Evolutionary conservation across 2,888 invertebrate genomes (phyloP), one percentile per base, ranked within the genome.

Genomic region (Mylabris sibirica): DNA sequence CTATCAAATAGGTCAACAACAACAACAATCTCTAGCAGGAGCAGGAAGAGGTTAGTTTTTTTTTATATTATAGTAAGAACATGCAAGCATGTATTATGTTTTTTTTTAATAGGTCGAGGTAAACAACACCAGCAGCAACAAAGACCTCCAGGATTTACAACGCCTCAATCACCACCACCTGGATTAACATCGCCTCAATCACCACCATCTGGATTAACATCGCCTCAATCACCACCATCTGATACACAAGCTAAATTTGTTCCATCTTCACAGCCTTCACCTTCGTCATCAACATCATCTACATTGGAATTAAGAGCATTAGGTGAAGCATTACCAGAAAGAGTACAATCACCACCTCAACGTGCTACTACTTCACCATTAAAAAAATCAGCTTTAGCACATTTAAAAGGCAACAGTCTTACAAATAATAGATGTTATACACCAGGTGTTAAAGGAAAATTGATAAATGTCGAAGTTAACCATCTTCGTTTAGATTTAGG

Each of bases 401-500:
- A 60, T 20, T n/a, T 71, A 64, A 26, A 2, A 44, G 49, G 24
- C 8, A 49, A 62, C 62, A 62, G 35, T 34, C 60, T 9, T 57
- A 41, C 61, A 26, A 69, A 11, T 60, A 49, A 62, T 63, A 62
- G 75, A 76, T 76, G 68, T 11, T 4, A 14, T 4, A 49, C 3
- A 30, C 68, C 68, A 34, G 68, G 53, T 34, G 41, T 34, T 12
- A 59, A 66, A 35, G 63, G 68, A 9, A 17, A 67, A 65, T 41
- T 60, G 61, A 66, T 67, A 30, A 61, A 24, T 4, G 84, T 89
- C 0, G 79, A 63, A 35, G 88, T 90, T 0, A 94, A 94, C 78
- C 92, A 93, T 82, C 82, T 94, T 63, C 82, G 86, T 22, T 84
- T 93, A 72, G 65, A 72, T 34, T 35, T 79, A n/a, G 84, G 86